These are phyloP conservation scores for Blastomussa wellsi DNA, from an alignment of 92 coral and sea anemone species.

Conservation along the genomic window DNA sequence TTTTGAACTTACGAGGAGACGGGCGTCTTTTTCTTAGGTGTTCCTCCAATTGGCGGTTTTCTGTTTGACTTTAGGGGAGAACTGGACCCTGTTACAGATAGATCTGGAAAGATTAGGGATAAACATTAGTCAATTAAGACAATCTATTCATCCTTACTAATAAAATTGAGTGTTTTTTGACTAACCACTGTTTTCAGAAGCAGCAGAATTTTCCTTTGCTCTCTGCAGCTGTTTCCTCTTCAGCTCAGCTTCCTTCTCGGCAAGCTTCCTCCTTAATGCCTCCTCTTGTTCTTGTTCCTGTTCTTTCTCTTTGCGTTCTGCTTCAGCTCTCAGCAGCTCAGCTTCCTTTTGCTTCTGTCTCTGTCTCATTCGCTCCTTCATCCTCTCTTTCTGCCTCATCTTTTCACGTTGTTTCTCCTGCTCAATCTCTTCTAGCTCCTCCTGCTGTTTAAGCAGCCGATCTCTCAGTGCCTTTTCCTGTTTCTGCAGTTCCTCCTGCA, in stretches of 20 bases:
- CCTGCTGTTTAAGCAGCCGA: slow-evolving; percentile 75
- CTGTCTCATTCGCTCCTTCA: slow-evolving; percentile 72
- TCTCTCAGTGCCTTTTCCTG: slow-evolving; percentile 80
- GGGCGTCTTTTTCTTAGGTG: slow-evolving; percentile 67
- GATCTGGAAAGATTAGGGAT: slow-evolving; percentile 36
- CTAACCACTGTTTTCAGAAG: slow-evolving; percentile 51
- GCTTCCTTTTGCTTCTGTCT: slow-evolving; percentile 61
- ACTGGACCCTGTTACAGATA: slow-evolving; percentile 86
- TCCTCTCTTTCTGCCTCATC: slow-evolving; percentile 71
- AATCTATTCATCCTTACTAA: background rate
- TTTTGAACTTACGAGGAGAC: slow-evolving; percentile 73
- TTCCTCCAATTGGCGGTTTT: slow-evolving; percentile 60
- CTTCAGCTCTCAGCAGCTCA: slow-evolving; percentile 43
- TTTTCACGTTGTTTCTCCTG: slow-evolving; percentile 81
- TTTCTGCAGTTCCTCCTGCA: slow-evolving; percentile 81
- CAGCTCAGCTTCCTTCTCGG: slow-evolving; percentile 59
- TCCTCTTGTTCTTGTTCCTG: slow-evolving; percentile 58
- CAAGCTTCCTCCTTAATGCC: slow-evolving; percentile 53
- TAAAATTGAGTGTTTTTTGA: background rate
- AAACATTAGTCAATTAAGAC: background rate
- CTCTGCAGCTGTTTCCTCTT: slow-evolving; percentile 64
- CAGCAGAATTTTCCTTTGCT: slow-evolving; percentile 63
- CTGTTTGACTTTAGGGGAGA: slow-evolving; percentile 68
- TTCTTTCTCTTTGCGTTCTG: slow-evolving; percentile 47
- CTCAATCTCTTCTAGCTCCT: slow-evolving; percentile 88